Conservation (phyloP, 1,140 invertebrate species). For the Trinorchestia longiramus region DNA sequence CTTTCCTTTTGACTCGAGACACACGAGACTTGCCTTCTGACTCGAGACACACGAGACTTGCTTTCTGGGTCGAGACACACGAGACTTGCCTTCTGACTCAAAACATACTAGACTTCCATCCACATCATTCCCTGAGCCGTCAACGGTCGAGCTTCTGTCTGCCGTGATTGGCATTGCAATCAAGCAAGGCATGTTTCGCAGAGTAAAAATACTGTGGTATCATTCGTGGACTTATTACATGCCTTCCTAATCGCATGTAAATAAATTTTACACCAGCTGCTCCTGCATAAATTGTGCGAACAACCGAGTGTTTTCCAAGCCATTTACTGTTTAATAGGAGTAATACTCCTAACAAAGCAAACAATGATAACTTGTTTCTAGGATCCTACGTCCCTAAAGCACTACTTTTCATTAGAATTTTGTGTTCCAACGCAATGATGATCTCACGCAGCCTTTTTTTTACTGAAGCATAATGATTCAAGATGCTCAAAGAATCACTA, state of each 20-base stretch:
- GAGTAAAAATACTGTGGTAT: background rate
- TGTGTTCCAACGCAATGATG: background rate
- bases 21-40: background rate
- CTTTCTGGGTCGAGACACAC: background rate
- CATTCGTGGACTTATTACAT: conserved; percentile 8
- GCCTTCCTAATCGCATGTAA: conserved; percentile 32
- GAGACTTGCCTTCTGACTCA: background rate
- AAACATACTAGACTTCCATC: background rate
- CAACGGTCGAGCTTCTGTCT: conserved; percentile 19
- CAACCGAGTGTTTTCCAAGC: background rate
- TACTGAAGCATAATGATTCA: background rate
- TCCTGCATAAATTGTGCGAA: background rate
- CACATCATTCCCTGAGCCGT: background rate
- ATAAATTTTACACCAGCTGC: conserved; percentile 4
- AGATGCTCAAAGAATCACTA: background rate
- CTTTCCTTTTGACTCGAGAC: background rate
- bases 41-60: background rate
- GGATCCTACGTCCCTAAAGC: background rate
- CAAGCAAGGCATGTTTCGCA: conserved; percentile 25
- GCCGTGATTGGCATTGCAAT: conserved; percentile 43
- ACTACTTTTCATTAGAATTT: background rate
- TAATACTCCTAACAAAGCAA: background rate
- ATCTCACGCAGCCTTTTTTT: background rate
- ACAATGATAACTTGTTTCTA: background rate
- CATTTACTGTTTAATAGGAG: background rate